Percentiles rank a stretch among this genome's conserved stretches.
Evolutionary conservation across 2,888 invertebrate genomes (phyloP).

Genomic region (Merodon equestris): DNA sequence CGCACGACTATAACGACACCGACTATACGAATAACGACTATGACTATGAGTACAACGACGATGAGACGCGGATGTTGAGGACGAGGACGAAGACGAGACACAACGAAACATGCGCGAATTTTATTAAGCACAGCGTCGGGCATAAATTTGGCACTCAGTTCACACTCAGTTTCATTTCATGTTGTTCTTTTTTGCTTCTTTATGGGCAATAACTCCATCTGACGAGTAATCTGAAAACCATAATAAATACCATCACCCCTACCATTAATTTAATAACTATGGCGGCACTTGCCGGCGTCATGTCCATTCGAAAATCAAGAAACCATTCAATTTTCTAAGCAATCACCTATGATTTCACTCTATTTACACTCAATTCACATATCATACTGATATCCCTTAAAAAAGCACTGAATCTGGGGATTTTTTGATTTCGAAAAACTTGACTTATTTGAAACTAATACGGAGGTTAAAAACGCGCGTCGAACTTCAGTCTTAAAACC

Average conservation of each 20-base stretch:
- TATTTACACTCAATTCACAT: constrained; percentile 31
- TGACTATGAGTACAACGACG: too few relatives aligned
- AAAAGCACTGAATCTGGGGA: too few relatives aligned
- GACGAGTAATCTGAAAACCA: constrained; percentile 62
- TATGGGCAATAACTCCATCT: constrained; percentile 62
- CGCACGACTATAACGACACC: constrained; percentile 50
- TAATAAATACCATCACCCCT: constrained; percentile 47
- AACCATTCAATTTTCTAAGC: too few relatives aligned
- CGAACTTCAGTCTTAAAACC: constrained; percentile 46
- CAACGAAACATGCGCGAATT: constrained; percentile 68
- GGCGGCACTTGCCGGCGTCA: constrained; percentile 17
- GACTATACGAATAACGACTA: constrained; percentile 1
- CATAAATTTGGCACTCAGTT: constrained; percentile 41
- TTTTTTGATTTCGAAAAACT: too few relatives aligned
- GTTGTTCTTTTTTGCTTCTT: constrained; percentile 3
- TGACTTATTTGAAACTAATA: too few relatives aligned
- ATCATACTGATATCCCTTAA: too few relatives aligned
- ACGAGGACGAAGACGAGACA: not conserved
- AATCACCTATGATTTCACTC: constrained; percentile 18
- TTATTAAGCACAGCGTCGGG: constrained; percentile 55
- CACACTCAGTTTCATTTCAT: too few relatives aligned
- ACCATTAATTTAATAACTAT: constrained; percentile 8
- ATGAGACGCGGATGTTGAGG: too few relatives aligned
- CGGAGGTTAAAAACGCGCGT: constrained; percentile 58
- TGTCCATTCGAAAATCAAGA: not conserved